These are phyloP conservation scores for Zaprionus nigranus DNA, from an alignment of 1,140 invertebrate genomes.

Conservation along the genomic window DNA sequence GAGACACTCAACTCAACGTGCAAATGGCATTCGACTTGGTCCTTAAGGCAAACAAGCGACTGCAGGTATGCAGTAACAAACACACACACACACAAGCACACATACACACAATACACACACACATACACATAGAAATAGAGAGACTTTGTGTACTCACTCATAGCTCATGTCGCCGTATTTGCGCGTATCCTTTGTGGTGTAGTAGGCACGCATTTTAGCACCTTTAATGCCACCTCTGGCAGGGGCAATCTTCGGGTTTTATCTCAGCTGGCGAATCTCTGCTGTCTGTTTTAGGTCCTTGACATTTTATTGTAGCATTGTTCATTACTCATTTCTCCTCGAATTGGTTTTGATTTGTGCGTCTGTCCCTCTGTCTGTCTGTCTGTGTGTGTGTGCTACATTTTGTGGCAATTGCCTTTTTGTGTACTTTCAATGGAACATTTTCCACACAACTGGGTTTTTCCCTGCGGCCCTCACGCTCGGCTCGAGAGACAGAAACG, in stretches of 20 bases:
- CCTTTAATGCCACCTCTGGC: conserved; percentile 34
- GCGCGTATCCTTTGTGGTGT: conserved; percentile 71
- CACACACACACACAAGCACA: conserved; percentile 18
- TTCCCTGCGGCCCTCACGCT: not conserved
- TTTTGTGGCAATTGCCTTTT: conserved; percentile 43
- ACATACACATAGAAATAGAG: not conserved
- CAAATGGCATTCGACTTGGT: conserved; percentile 64
- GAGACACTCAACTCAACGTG: conserved; percentile 37
- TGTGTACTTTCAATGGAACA: conserved; percentile 61
- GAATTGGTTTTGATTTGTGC: conserved; percentile 31
- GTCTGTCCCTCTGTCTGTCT: conserved; percentile 4
- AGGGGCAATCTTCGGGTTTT: conserved; percentile 30
- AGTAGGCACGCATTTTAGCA: conserved; percentile 74
- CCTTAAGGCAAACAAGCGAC: conserved; percentile 59
- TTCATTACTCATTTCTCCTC: not conserved
- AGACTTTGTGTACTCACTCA: conserved; percentile 63
- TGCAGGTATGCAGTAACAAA: conserved; percentile 26
- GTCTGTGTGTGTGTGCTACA: conserved; percentile 52
- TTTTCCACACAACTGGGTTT: conserved; percentile 61
- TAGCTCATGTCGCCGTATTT: conserved; percentile 80
- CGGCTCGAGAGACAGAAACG: not conserved
- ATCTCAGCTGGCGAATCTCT: conserved; percentile 14
- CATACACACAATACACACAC: conserved; percentile 5
- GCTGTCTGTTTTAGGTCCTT: conserved; percentile 54
- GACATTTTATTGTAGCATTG: conserved; percentile 55